Percentiles rank a stretch among this genome's conserved stretches.
phyloP scores from a whole-genome alignment of 2,113 vertebrate species.

The Hyperopisus bebe region DNA sequence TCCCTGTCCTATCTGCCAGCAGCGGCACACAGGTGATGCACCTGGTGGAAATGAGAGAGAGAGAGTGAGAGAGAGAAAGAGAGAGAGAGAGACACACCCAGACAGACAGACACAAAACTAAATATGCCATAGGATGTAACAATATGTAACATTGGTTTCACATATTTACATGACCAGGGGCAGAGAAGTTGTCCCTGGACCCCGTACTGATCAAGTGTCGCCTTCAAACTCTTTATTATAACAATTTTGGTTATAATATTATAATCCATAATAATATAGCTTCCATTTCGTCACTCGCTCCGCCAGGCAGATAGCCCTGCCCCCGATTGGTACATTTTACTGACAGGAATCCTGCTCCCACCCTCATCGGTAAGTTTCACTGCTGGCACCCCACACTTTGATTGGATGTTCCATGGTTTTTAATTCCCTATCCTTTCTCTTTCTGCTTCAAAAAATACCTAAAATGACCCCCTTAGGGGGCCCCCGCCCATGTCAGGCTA shows the following conservation, averaged over 20 bases:
- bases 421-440: neutral
- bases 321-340: too few species aligned
- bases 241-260: neutral
- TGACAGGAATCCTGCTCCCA: too few species aligned
- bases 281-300: too few species aligned
- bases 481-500: neutral
- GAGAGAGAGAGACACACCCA: neutral
- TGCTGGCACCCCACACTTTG: neutral
- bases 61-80: neutral
- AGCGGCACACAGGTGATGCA: neutral
- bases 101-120: neutral
- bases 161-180: neutral
- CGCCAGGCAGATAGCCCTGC: too few species aligned
- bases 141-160: neutral
- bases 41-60: neutral
- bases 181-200: neutral
- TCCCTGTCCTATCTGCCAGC: neutral
- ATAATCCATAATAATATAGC: neutral
- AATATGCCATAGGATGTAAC: neutral
- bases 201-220: neutral
- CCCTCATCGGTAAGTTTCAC: neutral
- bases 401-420: neutral
- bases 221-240: neutral
- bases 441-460: neutral
- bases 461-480: neutral